phyloP scores from a whole-genome alignment of 2,113 vertebrate species.

The Oryzias melastigma region DNA sequence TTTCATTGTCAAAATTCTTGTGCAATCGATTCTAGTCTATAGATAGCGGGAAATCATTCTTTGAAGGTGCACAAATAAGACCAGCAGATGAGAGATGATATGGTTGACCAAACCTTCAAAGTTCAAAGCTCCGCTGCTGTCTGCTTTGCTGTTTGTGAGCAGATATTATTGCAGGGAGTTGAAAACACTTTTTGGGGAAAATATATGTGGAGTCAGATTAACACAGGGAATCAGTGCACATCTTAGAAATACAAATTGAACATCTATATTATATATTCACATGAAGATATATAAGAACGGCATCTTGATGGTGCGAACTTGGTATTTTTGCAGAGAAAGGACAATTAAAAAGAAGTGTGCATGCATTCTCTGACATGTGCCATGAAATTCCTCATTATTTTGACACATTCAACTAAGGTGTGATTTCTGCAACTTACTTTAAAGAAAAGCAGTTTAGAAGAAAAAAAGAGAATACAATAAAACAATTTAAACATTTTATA shows the following conservation, averaged over 20 bases:
- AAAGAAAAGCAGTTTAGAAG: too few relatives aligned
- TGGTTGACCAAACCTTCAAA: slow-evolving; percentile 43
- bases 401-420: too few relatives aligned
- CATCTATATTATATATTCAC: background rate
- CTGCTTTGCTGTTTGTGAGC: slow-evolving; percentile 28
- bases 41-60: slow-evolving; percentile 64
- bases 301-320: too few relatives aligned
- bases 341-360: too few relatives aligned
- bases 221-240: slow-evolving; percentile 37
- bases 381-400: too few relatives aligned
- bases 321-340: too few relatives aligned
- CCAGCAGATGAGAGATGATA: slow-evolving; percentile 54
- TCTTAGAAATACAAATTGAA: too few relatives aligned
- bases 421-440: too few relatives aligned
- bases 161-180: slow-evolving; percentile 24
- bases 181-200: slow-evolving; percentile 54
- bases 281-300: background rate
- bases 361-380: too few relatives aligned
- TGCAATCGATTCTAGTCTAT: slow-evolving; percentile 75
- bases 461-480: too few relatives aligned
- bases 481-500: too few relatives aligned
- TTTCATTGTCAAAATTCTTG: slow-evolving; percentile 63
- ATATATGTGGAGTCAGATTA: slow-evolving; percentile 53
- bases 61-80: slow-evolving; percentile 39
- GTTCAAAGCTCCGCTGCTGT: slow-evolving; percentile 21